Percentiles rank a stretch among this genome's conserved stretches.
phyloP scores from a whole-genome alignment of 2,113 vertebrate species.

The Eretmochelys imbricata region DNA sequence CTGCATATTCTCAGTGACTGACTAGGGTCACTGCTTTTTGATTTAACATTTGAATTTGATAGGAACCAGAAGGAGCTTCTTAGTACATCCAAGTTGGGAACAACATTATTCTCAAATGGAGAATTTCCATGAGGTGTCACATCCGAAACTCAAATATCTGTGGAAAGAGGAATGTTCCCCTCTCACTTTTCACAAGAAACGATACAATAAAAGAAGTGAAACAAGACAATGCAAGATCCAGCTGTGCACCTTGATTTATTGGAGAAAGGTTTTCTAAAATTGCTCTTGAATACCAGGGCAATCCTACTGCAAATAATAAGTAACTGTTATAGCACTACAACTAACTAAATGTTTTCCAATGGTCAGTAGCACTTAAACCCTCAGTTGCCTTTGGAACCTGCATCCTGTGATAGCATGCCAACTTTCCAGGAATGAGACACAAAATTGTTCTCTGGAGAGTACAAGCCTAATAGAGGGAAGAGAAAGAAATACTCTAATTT shows the following conservation, averaged over 20 bases:
- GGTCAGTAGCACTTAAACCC: constrained; percentile 53
- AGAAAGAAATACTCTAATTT: neutral
- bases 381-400: constrained; percentile 58
- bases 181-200: neutral
- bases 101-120: neutral
- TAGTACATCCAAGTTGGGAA: rapidly evolving
- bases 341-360: constrained; percentile 32
- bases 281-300: neutral
- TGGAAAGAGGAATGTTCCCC: neutral
- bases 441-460: constrained; percentile 9
- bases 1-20: neutral
- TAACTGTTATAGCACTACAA: constrained; percentile 23
- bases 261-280: neutral
- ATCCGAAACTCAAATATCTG: neutral
- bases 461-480: neutral
- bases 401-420: neutral
- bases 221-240: neutral
- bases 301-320: constrained; percentile 37
- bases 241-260: neutral
- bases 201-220: neutral
- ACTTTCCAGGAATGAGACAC: constrained; percentile 57
- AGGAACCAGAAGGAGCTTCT: neutral
- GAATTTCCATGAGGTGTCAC: neutral
- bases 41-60: neutral
- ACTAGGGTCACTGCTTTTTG: neutral